Evolutionary conservation across 2,113 vertebrate genomes (phyloP).

Genomic region (Malurus cyaneus): DNA sequence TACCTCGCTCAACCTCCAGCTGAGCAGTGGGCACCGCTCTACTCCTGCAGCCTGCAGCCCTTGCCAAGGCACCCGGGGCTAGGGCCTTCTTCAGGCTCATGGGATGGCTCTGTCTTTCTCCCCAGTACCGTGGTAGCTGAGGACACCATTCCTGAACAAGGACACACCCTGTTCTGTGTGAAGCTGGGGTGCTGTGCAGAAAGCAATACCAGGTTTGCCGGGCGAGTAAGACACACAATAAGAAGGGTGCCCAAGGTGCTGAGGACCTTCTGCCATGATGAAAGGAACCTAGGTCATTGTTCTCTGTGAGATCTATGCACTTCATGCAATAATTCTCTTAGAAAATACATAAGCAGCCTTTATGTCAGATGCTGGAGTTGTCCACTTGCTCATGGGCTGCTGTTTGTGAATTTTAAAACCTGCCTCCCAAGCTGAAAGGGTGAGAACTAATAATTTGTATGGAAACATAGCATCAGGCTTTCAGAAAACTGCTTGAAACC

Average conservation of each 20-base stretch:
- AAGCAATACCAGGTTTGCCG: background rate
- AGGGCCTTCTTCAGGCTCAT: background rate
- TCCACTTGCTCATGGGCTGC: background rate
- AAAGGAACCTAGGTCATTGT: background rate
- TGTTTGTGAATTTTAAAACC: background rate
- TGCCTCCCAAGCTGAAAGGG: background rate
- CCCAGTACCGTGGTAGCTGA: rapidly evolving
- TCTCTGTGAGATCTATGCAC: background rate
- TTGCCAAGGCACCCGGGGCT: background rate
- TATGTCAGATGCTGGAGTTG: background rate
- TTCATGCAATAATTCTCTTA: background rate
- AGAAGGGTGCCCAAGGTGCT: background rate
- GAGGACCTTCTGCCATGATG: background rate
- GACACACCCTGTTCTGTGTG: background rate
- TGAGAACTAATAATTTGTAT: background rate
- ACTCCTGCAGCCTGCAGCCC: rapidly evolving
- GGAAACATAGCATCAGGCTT: background rate
- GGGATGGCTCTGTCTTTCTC: background rate
- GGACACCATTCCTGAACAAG: background rate
- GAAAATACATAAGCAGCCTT: background rate
- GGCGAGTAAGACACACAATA: background rate
- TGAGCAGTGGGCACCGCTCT: rapidly evolving
- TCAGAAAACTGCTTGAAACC: background rate
- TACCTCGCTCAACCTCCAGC: rapidly evolving
- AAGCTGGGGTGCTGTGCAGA: background rate